Evolutionary conservation across 30 jellyfish, hydroid and myxozoan species (phyloP).

Genomic region (Turritopsis rubra): DNA sequence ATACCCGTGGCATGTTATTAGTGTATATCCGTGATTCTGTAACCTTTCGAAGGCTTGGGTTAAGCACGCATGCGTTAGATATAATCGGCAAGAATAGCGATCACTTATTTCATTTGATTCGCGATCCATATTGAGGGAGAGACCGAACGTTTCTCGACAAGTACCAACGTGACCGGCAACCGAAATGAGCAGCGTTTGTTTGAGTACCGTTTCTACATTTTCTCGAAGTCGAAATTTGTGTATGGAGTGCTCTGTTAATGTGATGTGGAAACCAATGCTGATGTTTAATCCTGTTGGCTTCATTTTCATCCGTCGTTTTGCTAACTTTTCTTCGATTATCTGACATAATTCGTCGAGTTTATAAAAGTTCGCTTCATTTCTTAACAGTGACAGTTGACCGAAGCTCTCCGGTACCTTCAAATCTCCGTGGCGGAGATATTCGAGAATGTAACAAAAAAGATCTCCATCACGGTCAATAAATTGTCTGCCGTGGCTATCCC

Average conservation of each 20-base stretch:
- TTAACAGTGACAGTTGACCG: not conserved
- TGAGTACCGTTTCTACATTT: not conserved
- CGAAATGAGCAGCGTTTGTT: not conserved
- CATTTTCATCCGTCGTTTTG: not conserved
- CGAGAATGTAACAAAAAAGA: conserved; percentile 40
- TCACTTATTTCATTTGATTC: not conserved
- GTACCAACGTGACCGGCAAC: conserved; percentile 16
- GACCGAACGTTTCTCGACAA: conserved; percentile 1
- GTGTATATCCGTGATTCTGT: not conserved
- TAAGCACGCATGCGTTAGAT: not conserved
- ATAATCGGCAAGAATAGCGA: conserved; percentile 13
- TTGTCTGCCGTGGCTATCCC: conserved; percentile 55
- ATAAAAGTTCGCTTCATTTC: not conserved
- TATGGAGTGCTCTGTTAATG: conserved; percentile 7
- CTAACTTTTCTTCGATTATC: not conserved
- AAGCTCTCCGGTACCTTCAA: not conserved
- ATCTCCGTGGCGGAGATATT: conserved; percentile 36
- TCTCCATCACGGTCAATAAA: conserved; percentile 73
- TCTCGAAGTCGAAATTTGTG: not conserved
- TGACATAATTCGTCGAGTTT: not conserved
- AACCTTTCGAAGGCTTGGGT: not conserved
- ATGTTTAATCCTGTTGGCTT: not conserved
- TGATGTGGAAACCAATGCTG: not conserved
- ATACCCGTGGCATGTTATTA: not conserved
- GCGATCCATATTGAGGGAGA: conserved; percentile 4